These are phyloP conservation scores for Piprites chloris DNA, from an alignment of 2,113 vertebrate species.

Conservation along the genomic window DNA sequence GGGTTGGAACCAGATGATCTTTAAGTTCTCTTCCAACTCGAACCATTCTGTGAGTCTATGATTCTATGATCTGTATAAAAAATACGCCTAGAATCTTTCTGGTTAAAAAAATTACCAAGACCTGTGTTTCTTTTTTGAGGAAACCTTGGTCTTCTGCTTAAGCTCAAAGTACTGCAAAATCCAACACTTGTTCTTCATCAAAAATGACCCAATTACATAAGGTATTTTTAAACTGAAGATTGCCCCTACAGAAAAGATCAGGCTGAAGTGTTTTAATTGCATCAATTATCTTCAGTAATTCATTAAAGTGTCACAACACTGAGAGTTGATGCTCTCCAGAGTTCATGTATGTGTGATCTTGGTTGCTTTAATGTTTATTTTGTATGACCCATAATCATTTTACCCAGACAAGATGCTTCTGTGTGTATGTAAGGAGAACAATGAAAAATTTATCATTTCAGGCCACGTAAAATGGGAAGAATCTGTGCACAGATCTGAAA, in stretches of 20 bases:
- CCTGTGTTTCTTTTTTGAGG: neutral
- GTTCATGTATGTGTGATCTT: neutral
- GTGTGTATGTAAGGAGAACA: neutral
- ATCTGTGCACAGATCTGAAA: neutral
- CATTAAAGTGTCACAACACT: constrained; percentile 4
- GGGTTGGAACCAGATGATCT: neutral
- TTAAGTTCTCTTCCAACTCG: neutral
- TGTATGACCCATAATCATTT: neutral
- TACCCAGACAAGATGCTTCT: neutral
- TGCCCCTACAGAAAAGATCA: neutral
- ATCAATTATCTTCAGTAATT: constrained; percentile 11
- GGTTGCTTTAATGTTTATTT: neutral
- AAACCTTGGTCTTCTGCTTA: neutral
- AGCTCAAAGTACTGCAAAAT: neutral
- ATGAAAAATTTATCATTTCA: neutral
- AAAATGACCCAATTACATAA: neutral
- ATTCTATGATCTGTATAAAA: neutral
- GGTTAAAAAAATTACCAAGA: neutral
- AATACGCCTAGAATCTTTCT: neutral
- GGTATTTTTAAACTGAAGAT: constrained; percentile 7
- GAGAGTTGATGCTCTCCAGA: neutral
- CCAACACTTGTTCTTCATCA: neutral
- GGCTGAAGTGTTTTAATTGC: constrained; percentile 20
- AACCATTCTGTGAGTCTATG: neutral
- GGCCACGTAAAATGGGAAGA: neutral